Evolutionary conservation across 2,113 vertebrate genomes (phyloP).

Genomic region (Grallaria varia): DNA sequence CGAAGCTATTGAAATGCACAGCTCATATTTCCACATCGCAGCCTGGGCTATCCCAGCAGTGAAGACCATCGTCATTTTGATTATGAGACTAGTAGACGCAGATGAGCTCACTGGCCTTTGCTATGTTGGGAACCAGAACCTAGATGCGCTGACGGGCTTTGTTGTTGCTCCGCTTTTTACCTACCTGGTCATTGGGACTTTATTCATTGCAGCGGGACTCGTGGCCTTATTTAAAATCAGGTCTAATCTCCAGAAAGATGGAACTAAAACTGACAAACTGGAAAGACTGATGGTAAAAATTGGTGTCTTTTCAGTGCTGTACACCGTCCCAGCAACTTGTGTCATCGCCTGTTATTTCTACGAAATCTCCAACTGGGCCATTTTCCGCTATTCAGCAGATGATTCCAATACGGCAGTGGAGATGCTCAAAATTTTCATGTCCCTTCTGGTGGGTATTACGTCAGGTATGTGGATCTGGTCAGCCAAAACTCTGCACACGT

Average conservation of each 20-base stretch:
- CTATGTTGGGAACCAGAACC: conserved; percentile 94
- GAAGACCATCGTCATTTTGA: conserved; percentile 97
- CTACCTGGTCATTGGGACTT: conserved; percentile 93
- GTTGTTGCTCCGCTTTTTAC: conserved; percentile 95
- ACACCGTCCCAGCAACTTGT: conserved; percentile 94
- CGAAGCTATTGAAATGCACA: conserved; percentile 99
- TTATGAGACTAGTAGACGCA: conserved; percentile 95
- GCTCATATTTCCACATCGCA: conserved; percentile 98
- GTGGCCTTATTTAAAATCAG: conserved; percentile 98
- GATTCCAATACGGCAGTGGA: conserved; percentile 95
- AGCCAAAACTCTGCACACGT: conserved; percentile 96
- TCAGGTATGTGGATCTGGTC: conserved; percentile 99
- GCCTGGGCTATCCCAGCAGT: conserved; percentile 97
- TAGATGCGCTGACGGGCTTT: conserved; percentile 94
- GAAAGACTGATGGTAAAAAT: conserved; percentile 99
- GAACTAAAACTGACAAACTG: conserved; percentile 97
- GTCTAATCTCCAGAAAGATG: conserved; percentile 97
- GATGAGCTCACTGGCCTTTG: conserved; percentile 94
- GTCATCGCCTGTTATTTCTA: conserved; percentile 98
- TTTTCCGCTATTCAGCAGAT: conserved; percentile 85
- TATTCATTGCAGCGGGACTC: conserved; percentile 94
- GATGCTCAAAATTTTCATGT: conserved; percentile 98
- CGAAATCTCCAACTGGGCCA: conserved; percentile 92
- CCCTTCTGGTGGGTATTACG: conserved; percentile 94
- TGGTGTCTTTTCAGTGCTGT: conserved; percentile 97